A percentile compares a stretch with the other conserved stretches of the same genome.
These are phyloP conservation scores for Mormyrus proboscirostris DNA, from an alignment of 2,797 vertebrate species.

Conservation along the genomic window DNA sequence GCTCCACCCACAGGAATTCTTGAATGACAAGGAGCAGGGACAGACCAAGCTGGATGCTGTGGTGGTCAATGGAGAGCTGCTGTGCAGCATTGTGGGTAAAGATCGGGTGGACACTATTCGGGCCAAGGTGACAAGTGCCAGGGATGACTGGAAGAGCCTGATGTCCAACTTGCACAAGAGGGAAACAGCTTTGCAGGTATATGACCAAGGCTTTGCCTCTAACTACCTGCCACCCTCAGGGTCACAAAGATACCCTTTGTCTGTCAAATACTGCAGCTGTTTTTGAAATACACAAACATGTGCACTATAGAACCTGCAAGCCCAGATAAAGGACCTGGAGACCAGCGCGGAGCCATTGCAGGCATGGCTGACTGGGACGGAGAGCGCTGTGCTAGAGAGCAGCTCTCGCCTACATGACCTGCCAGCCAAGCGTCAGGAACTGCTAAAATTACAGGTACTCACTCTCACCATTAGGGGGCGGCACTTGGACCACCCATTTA, in stretches of 20 bases:
- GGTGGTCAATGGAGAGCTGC: constrained; percentile 77
- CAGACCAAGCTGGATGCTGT: constrained; percentile 81
- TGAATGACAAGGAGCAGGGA: constrained; percentile 84
- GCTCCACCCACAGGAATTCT: constrained; percentile 70
- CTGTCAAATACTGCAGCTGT: background rate
- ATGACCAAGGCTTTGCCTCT: background rate
- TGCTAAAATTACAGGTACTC: constrained; percentile 85
- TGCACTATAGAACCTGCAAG: constrained; percentile 71
- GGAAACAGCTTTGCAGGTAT: constrained; percentile 79
- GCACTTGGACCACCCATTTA: background rate
- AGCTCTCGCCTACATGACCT: constrained; percentile 82
- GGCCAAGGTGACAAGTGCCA: constrained; percentile 70
- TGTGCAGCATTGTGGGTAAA: constrained; percentile 71
- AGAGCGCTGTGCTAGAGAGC: constrained; percentile 76
- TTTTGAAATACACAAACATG: background rate
- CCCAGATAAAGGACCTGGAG: constrained; percentile 94
- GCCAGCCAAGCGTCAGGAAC: constrained; percentile 81
- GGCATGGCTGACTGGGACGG: constrained; percentile 80
- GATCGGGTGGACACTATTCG: constrained; percentile 74
- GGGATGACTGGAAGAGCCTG: constrained; percentile 87
- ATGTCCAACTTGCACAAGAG: constrained; percentile 79
- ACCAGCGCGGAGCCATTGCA: constrained; percentile 82
- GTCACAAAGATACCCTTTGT: background rate
- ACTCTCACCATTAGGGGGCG: background rate
- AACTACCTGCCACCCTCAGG: background rate